These are phyloP conservation scores for Pemphredon lugubris DNA, from an alignment of 2,888 invertebrate species.

Conservation along the genomic window DNA sequence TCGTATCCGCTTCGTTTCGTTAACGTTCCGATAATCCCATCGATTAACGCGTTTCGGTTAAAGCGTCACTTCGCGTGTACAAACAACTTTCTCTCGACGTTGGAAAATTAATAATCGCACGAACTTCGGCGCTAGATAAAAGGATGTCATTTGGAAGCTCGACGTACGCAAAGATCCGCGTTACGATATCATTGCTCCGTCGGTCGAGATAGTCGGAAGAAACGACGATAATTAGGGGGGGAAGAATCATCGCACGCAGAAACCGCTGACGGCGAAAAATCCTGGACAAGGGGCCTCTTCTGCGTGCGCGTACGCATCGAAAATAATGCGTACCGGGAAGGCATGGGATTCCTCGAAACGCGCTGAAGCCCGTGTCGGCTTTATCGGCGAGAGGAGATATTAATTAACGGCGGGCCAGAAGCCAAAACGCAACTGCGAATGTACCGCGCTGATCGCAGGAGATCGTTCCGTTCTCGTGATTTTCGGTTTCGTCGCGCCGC, in stretches of 20 bases:
- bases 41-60: no score
- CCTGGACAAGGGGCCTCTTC: conserved; percentile 68
- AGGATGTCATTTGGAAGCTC: no score
- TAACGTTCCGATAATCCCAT: no score
- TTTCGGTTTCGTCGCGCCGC: conserved; percentile 1
- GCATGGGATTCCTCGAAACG: conserved; percentile 63
- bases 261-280: conserved; percentile 53
- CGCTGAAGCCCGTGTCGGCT: conserved; percentile 23
- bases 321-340: conserved; percentile 73
- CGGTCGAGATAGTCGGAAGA: conserved; percentile 36
- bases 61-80: no score
- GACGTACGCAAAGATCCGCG: conserved; percentile 14
- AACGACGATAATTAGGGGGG: conserved; percentile 27
- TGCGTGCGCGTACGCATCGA: conserved; percentile 50
- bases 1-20: no score
- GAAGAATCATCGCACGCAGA: conserved; percentile 20
- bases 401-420: conserved; percentile 57
- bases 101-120: no score
- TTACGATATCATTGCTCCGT: conserved; percentile 38
- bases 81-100: no score
- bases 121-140: no score
- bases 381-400: conserved; percentile 62
- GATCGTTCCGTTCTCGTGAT: conserved; percentile 32
- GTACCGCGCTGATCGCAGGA: conserved; percentile 19
- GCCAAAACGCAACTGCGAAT: conserved; percentile 6